phyloP scores from a whole-genome alignment of 2,113 vertebrate genomes.

The Phylloscopus whistleri region DNA sequence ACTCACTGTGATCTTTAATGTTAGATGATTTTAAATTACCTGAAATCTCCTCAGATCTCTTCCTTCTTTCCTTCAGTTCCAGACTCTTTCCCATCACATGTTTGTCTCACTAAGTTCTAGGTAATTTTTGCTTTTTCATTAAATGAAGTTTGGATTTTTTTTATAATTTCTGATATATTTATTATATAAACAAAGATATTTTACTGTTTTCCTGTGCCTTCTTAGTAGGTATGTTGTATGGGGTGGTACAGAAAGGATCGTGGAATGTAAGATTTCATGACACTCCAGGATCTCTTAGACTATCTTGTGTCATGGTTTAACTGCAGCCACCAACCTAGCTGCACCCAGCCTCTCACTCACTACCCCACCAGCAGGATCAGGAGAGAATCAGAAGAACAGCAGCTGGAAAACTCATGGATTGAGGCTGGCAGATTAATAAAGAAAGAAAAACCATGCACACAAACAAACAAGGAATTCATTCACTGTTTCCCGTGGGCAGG shows the following conservation, averaged over 20 bases:
- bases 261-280: background rate
- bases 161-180: background rate
- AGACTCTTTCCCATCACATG: background rate
- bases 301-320: background rate
- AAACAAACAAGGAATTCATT: background rate
- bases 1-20: background rate
- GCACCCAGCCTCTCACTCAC: rapidly evolving
- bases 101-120: background rate
- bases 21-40: background rate
- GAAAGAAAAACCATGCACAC: background rate
- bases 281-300: background rate
- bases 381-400: background rate
- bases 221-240: background rate
- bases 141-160: background rate
- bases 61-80: background rate
- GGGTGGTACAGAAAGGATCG: background rate
- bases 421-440: background rate
- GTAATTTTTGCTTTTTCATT: background rate
- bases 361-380: background rate
- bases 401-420: background rate
- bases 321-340: rapidly evolving
- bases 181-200: background rate
- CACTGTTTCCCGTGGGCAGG: background rate
- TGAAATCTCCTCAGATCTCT: background rate
- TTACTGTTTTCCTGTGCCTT: background rate